A percentile compares a stretch with the other conserved stretches of the same genome.
phyloP scores from a whole-genome alignment of 2,888 invertebrate genomes.

The Galerucella nymphaeae region DNA sequence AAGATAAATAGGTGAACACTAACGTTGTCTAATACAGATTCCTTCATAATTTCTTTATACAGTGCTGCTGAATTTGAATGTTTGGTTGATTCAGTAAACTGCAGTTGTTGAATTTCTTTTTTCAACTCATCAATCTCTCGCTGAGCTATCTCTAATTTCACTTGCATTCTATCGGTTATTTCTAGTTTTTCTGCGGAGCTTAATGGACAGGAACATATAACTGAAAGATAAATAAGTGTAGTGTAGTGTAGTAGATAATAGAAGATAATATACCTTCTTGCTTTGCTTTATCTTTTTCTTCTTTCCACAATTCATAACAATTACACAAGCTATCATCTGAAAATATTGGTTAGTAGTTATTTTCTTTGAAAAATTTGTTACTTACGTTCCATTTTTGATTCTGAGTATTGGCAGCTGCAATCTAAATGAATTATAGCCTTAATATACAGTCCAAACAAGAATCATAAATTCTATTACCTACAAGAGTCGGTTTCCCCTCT shows the following conservation, averaged over 20 bases:
- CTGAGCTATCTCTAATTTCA: constrained; percentile 45
- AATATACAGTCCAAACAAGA: neutral
- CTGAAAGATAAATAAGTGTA: neutral
- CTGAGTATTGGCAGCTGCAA: neutral
- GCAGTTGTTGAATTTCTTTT: constrained; percentile 42
- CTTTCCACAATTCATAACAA: neutral
- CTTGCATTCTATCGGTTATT: constrained; percentile 38
- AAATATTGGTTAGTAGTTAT: neutral
- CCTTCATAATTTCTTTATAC: constrained; percentile 52
- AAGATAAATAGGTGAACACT: neutral
- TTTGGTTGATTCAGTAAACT: constrained; percentile 39
- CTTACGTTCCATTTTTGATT: neutral
- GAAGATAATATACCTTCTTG: neutral
- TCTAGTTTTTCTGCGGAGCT: constrained; percentile 35
- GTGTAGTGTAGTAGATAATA: too few species aligned
- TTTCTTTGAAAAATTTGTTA: neutral
- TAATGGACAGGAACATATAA: constrained; percentile 39
- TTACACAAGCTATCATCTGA: neutral
- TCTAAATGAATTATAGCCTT: neutral
- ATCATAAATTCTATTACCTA: neutral
- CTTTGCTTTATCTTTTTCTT: neutral
- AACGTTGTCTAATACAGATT: constrained; percentile 14
- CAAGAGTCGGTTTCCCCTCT: neutral
- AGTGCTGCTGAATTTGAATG: constrained; percentile 48
- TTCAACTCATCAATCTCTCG: constrained; percentile 43